Base-by-base conservation (phyloP, 2,888 invertebrate genomes). In the Myopa testacea region DNA sequence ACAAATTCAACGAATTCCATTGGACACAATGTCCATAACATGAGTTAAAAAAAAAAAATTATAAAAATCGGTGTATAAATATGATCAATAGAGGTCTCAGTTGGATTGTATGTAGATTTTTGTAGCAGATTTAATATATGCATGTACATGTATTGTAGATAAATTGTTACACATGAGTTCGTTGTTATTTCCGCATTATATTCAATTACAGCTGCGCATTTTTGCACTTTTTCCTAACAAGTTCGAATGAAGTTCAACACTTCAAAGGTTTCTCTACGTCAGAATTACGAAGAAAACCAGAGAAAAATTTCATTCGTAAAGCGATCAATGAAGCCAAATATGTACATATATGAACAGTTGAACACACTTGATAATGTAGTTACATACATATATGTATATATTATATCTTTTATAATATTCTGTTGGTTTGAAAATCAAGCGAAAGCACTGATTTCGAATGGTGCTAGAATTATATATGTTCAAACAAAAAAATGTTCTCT, bases 391-490 rank as follows among this genome's bases (percentile, higher is more conserved):
- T 26, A 26, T 26, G 26, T 26, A 26, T 45, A 45, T 45, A 45
- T 45, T 8, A 10, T 8, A 45, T 45, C 3, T 45, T 45, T 26
- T 8, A 34, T 63, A 38, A 14, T 37, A 26, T 68, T 16, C 14
- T 38, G 68, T 60, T 26, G 67, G 14, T 76, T 55, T 65, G 40
- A 37, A 45, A 10, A 77, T 81, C 81, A 83, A 83, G 77, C 80
- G 79, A 82, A 83, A 81, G 83, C 82, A 83, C 83, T 83, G 83
- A 83, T 83, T 83, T 83, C 83, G 83, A 83, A 83, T 83, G 83
- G 83, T 83, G 83, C 83, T 83, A 83, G 83, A 83, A 83, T 78
- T 10, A 38, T 65, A 45, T 76, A 77, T 73, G 72, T 55, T 45
- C 12, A 37, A 62, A 63, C 60, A 69, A 65, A 71, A 69, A 68